These are phyloP conservation scores for Tyria jacobaeae DNA, from an alignment of 2,888 invertebrate genomes.

Conservation along the genomic window DNA sequence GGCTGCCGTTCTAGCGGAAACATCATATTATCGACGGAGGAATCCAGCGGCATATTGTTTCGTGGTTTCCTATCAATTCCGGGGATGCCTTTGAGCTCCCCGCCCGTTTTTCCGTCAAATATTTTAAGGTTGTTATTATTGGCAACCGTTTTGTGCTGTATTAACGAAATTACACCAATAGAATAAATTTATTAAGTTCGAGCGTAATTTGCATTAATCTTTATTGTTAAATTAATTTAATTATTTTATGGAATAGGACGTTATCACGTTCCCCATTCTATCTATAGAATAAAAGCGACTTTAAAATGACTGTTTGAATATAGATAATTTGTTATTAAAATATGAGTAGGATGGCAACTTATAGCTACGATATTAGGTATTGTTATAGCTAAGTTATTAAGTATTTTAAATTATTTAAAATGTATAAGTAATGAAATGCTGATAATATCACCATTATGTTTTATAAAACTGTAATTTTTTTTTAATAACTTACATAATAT, in stretches of 20 bases:
- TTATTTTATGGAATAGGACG: neutral
- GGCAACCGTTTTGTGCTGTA: conserved; percentile 43
- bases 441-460: too few species aligned
- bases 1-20: conserved; percentile 58
- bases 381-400: too few species aligned
- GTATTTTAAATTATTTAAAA: too few species aligned
- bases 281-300: too few species aligned
- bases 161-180: conserved; percentile 45
- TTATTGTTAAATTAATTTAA: conserved; percentile 38
- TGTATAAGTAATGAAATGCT: too few species aligned
- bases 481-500: too few species aligned
- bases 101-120: conserved; percentile 50
- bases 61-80: conserved; percentile 70
- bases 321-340: neutral
- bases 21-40: conserved; percentile 72
- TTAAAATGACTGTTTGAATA: neutral
- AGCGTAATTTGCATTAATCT: conserved; percentile 42
- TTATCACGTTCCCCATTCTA: neutral
- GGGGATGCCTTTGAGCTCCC: conserved; percentile 50
- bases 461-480: too few species aligned
- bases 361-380: too few species aligned
- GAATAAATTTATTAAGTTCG: conserved; percentile 46
- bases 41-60: conserved; percentile 71
- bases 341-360: neutral
- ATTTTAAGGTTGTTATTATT: conserved; percentile 54